Evolutionary conservation across 1,140 invertebrate species (phyloP), one percentile per base, ranked within the genome.

Genomic region (Augochlora pura): DNA sequence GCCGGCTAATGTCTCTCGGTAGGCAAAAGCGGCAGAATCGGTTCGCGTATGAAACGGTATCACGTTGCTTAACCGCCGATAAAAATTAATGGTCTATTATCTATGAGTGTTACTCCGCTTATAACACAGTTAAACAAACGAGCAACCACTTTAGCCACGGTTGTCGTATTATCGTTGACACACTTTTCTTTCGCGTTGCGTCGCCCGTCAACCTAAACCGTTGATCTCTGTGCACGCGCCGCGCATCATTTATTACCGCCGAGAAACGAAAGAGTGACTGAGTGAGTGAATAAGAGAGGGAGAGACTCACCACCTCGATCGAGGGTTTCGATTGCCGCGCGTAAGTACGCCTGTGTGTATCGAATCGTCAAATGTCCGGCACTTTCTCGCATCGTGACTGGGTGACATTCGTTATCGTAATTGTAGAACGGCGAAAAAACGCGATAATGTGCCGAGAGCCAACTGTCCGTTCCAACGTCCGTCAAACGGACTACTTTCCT

Each of bases 1-100:
- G 39, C 70, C 49, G 25, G 38, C 39, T 39, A 57, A 73, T 68
- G 59, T 21, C 62, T 38, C 42, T 23, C 60, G 57, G 59, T 67
- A 77, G 77, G 25, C 59, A 32, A 23, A 49, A 64, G 46, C 62
- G 54, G 32, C 32, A 32, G 54, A n/a, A 57, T 57, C 54, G 54
- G 54, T n/a, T 57, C 54, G 54, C 49, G 68, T 49, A 42, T 8
- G 42, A 14, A 10, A 46, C 42, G 42, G 70, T 79, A 70, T 46
- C 49, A n/a, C 16, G 57, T 63, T 67, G 68, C 80, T 84, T 39
- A 57, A 81, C 59, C 52, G 72, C 46, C 75, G 83, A 85, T 84
- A 85, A 81, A 85, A 85, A 81, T 84, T 42, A 84, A 85, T 71
- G 67, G 49, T 18, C 68, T 59, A 66, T 85, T 85, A 85, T 85